These are phyloP conservation scores for Chouioia cunea DNA, from an alignment of 2,888 invertebrate species.

Conservation along the genomic window DNA sequence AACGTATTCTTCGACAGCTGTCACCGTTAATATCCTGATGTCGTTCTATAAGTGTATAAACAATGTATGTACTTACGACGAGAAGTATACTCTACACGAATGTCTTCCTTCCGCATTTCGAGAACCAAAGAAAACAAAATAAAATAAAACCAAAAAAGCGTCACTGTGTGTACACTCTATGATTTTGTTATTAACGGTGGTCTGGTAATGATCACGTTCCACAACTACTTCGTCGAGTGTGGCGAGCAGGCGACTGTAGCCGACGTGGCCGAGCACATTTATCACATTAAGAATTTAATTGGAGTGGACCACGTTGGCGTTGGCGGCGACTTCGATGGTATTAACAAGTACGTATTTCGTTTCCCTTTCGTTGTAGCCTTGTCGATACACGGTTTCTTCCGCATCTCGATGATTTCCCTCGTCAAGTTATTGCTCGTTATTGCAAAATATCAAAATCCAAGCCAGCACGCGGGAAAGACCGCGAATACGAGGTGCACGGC, in stretches of 20 bases:
- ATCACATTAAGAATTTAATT: constrained; percentile 74
- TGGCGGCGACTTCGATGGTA: constrained; percentile 76
- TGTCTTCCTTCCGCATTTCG: constrained; percentile 41
- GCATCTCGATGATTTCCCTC: no score
- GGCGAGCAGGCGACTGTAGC: constrained; percentile 81
- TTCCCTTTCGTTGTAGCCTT: no score
- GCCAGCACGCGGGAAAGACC: neutral
- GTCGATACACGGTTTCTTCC: no score
- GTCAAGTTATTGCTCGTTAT: neutral
- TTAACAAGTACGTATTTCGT: constrained; percentile 71
- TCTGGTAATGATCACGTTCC: constrained; percentile 94
- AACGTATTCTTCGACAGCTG: neutral
- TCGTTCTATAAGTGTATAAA: neutral
- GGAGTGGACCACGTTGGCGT: constrained; percentile 75
- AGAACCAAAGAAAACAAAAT: constrained; percentile 3
- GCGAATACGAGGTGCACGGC: neutral
- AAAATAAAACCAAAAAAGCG: neutral
- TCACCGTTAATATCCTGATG: neutral
- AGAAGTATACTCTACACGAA: constrained; percentile 30
- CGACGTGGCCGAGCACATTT: constrained; percentile 80
- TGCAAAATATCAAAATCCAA: neutral
- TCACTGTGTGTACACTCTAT: constrained; percentile 33
- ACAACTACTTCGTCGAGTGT: constrained; percentile 87
- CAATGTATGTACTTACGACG: constrained; percentile 2
- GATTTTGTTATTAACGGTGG: constrained; percentile 72